phyloP scores from a whole-genome alignment of 2,113 vertebrate species.

The Ursus arctos region DNA sequence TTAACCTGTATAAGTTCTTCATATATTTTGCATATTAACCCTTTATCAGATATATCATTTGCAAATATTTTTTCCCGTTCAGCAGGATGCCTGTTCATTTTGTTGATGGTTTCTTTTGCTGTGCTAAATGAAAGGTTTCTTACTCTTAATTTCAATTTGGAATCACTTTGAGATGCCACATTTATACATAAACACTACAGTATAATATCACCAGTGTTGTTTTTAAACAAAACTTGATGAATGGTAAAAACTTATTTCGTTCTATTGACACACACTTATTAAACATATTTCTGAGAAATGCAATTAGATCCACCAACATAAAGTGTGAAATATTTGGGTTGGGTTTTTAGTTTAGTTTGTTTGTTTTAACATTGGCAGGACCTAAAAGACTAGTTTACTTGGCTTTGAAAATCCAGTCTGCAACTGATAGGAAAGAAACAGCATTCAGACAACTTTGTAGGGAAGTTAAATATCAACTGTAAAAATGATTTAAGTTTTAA shows the following conservation, averaged over 20 bases:
- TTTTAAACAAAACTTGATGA: not conserved
- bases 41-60: not conserved
- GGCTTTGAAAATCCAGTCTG: slow-evolving; percentile 46
- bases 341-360: not conserved
- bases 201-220: not conserved
- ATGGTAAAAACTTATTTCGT: not conserved
- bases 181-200: not conserved
- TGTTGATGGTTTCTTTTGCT: not conserved
- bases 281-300: slow-evolving; percentile 58
- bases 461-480: slow-evolving; percentile 22
- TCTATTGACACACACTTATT: not conserved
- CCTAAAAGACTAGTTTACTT: slow-evolving; percentile 27
- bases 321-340: slow-evolving; percentile 60
- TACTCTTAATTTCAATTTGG: not conserved
- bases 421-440: slow-evolving; percentile 37
- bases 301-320: slow-evolving; percentile 44
- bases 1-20: not conserved
- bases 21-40: not conserved
- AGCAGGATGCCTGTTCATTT: not conserved
- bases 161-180: not conserved
- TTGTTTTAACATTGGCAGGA: not conserved
- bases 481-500: slow-evolving; percentile 31
- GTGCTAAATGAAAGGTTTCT: not conserved
- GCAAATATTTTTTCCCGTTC: not conserved
- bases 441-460: not conserved